Conservation (phyloP, 2,888 invertebrate species). For the Rhagonycha fulva region DNA sequence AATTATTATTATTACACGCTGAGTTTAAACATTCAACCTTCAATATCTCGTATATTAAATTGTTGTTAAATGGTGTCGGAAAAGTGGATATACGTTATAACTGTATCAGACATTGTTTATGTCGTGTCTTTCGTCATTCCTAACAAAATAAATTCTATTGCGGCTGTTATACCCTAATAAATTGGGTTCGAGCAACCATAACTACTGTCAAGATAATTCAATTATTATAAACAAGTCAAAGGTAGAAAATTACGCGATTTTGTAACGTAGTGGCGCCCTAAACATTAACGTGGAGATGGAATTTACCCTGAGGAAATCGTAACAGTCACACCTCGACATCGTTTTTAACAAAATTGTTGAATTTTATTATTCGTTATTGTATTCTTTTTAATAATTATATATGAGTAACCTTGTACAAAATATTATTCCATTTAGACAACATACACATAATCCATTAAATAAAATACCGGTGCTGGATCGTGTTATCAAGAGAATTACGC, state of each 20-base stretch:
- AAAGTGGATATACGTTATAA: constrained; percentile 6
- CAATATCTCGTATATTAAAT: constrained; percentile 1
- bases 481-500: too few species aligned
- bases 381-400: too few species aligned
- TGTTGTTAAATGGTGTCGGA: constrained; percentile 12
- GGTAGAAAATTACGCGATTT: background rate
- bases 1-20: constrained; percentile 33
- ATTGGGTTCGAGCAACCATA: constrained; percentile 2
- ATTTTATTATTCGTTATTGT: background rate
- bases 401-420: too few species aligned
- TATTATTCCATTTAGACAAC: too few species aligned
- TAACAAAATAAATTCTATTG: constrained; percentile 15
- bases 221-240: background rate
- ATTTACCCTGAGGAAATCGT: background rate
- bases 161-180: constrained; percentile 13
- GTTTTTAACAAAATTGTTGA: too few species aligned
- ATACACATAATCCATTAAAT: too few species aligned
- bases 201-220: background rate
- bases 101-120: constrained; percentile 17
- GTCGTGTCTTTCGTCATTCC: constrained; percentile 5
- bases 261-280: background rate
- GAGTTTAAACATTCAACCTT: constrained; percentile 8
- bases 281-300: background rate
- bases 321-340: too few species aligned
- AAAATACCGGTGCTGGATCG: too few species aligned